Base-by-base conservation (phyloP, 37 sponge, comb jelly and placozoan genomes). In the Cliona cf. orientalis region DNA sequence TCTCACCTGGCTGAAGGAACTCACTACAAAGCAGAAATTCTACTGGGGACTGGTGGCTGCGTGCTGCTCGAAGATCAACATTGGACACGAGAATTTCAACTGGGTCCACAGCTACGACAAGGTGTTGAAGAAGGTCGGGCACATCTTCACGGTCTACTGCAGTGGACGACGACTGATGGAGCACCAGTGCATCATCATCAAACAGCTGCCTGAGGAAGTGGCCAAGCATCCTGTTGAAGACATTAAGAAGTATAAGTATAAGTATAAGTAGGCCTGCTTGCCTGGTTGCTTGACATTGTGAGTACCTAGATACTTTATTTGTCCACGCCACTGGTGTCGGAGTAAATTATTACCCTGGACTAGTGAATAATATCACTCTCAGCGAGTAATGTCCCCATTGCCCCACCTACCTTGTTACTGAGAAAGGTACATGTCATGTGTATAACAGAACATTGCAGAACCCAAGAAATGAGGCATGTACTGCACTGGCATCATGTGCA, bases 31-130 rank as follows among this genome's bases (percentile, higher is more conserved):
- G 39, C 82, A 82, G 17, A 37, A 25, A 17, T 82, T 82, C 65
- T 82, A 63, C 57, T 82, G 82, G 82, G 82, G 82, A 28, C 33
- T 82, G 6, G 82, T 82, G 26, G 72, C 82, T 43, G 40, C 73
- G 22, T 59, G 42, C 31, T 58, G 62, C 40, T 28, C 49, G 17
- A 71, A 72, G 61, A 35, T 82, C 39, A 40, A 28, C 33, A 45
- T 82, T 6, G 59, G 14, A 19, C 14, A 31, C 38, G 49, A 44
- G 1, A 46, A 12, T 9, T 72, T 72, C 49, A 55, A 28, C 1
- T 46, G 46, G 73, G 31, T 49, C 49, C 49, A 72, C 5, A 25
- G 12, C 45, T 72, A 45, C 26, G 31, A 32, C 23, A 1, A 3
- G 14, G 29, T 72, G 1, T 26, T 72, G 6, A 7, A 1, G n/a